Evolutionary conservation across 2,888 invertebrate genomes (phyloP), one percentile per base, ranked within the genome.

Genomic region (Heteropelma amictum): DNA sequence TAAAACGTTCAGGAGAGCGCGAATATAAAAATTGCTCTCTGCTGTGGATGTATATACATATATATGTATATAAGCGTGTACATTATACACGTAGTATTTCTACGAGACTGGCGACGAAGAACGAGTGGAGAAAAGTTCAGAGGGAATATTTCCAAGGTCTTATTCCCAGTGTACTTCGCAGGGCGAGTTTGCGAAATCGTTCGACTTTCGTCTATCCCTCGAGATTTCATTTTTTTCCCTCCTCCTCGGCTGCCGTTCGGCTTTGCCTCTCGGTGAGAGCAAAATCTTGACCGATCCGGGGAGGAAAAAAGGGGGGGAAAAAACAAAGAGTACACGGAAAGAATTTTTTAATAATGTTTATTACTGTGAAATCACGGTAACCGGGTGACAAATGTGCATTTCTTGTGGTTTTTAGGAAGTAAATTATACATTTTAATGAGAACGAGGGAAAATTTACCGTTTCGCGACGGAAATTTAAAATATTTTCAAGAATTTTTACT

Each of bases 1-100:
- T 76, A 76, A 76, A 76, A 72, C 68, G 75, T 68, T 68, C 58
- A 51, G 51, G 75, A 45, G 71, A 58, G 61, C 63, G 63, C 12
- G 53, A 67, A 63, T 56, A n/a, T n/a, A 51, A 70, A 75, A 54
- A 70, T 56, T 56, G 38, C 12, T 21, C 21, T 30, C 14, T 40
- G 19, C 2, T 28, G 10, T 10, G 10, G 8, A 19, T 56, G 23
- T 28, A 19, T 33, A 12, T 61, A 33, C 23, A 35, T 49, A 23
- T 23, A 17, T 3, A n/a, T 23, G 61, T 23, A 4, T 26, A 21
- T 30, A 17, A 8, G 10, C 8, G 17, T 38, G 8, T 30, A 17
- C 23, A 35, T 47, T 23, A 21, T 33, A 26, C 4, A n/a, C 0
- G 33, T n/a, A n/a, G n/a, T n/a, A n/a, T n/a, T 42, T 26, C 40